phyloP scores from a whole-genome alignment of 2,888 invertebrate genomes.

The Incurvaria masculella region DNA sequence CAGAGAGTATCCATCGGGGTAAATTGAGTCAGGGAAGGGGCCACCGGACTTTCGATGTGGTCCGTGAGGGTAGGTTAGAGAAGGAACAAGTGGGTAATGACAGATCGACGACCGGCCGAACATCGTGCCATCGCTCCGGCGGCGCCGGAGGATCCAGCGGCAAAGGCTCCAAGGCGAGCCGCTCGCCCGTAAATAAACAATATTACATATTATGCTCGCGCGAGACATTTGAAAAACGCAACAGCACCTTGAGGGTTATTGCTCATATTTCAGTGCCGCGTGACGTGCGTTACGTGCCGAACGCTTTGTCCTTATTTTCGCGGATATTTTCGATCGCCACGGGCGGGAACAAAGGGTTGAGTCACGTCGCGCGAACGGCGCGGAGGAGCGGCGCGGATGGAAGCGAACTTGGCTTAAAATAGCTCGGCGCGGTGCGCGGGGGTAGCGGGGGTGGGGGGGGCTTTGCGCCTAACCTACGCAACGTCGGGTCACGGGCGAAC shows the following conservation, averaged over 20 bases:
- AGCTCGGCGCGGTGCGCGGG: slow-evolving; percentile 24
- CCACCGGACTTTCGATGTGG: no score
- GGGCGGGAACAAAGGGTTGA: slow-evolving; percentile 43
- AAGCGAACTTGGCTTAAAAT: slow-evolving; percentile 42
- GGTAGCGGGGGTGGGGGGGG: neutral
- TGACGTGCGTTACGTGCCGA: neutral
- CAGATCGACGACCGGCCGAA: slow-evolving; percentile 19
- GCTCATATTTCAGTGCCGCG: slow-evolving; percentile 10
- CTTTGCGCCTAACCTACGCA: neutral
- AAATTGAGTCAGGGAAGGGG: no score
- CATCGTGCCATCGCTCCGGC: neutral
- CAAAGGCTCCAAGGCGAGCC: slow-evolving; percentile 37
- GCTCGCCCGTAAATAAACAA: slow-evolving; percentile 39
- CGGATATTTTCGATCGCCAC: slow-evolving; percentile 19
- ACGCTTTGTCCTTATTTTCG: neutral
- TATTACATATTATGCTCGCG: slow-evolving; percentile 24
- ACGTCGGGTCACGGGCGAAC: neutral
- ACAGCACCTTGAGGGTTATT: slow-evolving; percentile 24
- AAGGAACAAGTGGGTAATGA: slow-evolving; percentile 25
- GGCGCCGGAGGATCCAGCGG: neutral
- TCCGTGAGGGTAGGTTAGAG: no score
- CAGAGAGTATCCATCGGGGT: no score
- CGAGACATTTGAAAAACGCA: slow-evolving; percentile 30
- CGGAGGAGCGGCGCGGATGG: slow-evolving; percentile 28
- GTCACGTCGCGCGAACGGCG: slow-evolving; percentile 11